Percentiles rank a stretch among this genome's conserved stretches.
Evolutionary conservation across 2,888 invertebrate genomes (phyloP).

Genomic region (Autographa gamma): DNA sequence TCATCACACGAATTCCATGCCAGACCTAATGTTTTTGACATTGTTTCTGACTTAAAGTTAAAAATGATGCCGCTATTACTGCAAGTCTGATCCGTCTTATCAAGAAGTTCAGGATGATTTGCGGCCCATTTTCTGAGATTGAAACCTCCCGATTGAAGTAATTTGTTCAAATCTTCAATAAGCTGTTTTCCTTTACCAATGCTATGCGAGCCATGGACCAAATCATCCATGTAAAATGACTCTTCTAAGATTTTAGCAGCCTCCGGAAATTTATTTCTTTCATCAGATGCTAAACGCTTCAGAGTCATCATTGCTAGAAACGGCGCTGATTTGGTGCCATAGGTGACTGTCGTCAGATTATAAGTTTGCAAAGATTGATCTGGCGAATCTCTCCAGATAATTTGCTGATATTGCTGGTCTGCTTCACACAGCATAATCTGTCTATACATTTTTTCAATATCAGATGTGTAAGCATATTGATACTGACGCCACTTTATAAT

Average conservation of each 20-base stretch:
- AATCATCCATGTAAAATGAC: no score
- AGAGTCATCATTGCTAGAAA: neutral
- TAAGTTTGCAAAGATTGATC: no score
- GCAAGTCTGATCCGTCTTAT: neutral
- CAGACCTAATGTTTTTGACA: constrained; percentile 11
- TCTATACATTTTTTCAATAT: constrained; percentile 13
- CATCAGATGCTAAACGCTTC: neutral
- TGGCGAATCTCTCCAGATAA: constrained; percentile 5
- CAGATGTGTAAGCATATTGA: neutral
- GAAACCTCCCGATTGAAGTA: constrained; percentile 2
- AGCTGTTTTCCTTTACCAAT: constrained; percentile 2
- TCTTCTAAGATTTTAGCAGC: no score
- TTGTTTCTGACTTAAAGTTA: constrained; percentile 3
- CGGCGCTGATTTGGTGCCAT: no score
- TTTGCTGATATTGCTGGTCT: constrained; percentile 12
- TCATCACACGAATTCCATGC: constrained; percentile 6
- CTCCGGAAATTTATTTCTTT: neutral
- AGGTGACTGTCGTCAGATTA: no score
- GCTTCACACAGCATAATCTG: neutral
- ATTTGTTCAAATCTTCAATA: neutral
- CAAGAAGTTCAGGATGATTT: neutral
- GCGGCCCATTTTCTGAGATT: constrained; percentile 7
- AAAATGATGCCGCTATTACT: neutral
- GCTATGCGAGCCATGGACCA: neutral
- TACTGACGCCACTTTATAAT: constrained; percentile 13